Base-by-base conservation (phyloP, 2,797 vertebrate genomes). In the Capromys pilorides region DNA sequence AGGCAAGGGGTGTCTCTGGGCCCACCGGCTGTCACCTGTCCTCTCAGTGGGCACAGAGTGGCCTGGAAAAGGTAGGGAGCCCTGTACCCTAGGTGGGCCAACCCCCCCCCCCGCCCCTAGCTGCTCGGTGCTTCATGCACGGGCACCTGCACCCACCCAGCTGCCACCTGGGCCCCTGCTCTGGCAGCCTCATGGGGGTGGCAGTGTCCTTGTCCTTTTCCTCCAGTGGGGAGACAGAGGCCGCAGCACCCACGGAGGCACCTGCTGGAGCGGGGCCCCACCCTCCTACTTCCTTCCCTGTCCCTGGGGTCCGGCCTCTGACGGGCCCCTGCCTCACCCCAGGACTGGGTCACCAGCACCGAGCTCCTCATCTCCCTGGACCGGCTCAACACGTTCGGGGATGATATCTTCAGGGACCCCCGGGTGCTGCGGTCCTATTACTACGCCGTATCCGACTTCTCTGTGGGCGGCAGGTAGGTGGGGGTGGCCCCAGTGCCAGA, bases 281-380 rank as follows among this genome's bases (percentile, higher is more conserved):
- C 41, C 33, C 67, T 51, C 18, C 59, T 62, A n/a, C 7, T 51
- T 51, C 18, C 21, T 54, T 18, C 67, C 5, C 66, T 4, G 28
- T 59, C 6, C 41, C 80, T 11, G 9, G 79, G 16, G 14, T 75
- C 8, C 41, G n/a, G 31, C 39, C 39, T 31, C 84, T 86, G n/a
- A 94, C 22, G 41, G 0, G 3, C 77, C 95, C 2, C 45, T 62
- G 8, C 36, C 5, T 33, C 21, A 7, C 24, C 12, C 49, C 97
- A 99, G 99, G 99, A 99, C 84, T 99, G 99, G 99, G 99, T 99
- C 98, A 99, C 99, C 0, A 99, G 99, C 96, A 99, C 99, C 0
- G 99, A 99, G 97, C 98, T 99, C 96, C 98, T 99, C 96, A 98
- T 99, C 97, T 99, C 99, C 83, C 98, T 99, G 96, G 98, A 99